phyloP scores from a whole-genome alignment of 1,140 invertebrate species.

The Cataglyphis hispanica region DNA sequence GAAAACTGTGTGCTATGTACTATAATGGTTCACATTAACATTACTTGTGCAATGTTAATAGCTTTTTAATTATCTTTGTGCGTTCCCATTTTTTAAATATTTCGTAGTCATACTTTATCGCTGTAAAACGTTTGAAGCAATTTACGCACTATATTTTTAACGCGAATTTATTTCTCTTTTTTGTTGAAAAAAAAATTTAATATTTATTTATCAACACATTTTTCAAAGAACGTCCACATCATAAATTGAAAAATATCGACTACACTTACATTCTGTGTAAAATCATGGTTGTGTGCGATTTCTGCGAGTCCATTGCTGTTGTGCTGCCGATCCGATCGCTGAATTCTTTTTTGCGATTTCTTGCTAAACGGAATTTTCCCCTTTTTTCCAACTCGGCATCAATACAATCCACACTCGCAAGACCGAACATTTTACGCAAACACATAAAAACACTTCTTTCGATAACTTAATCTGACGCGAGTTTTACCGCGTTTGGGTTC shows the following conservation, averaged over 20 bases:
- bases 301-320: background rate
- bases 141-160: background rate
- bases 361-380: background rate
- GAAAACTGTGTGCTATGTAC: background rate
- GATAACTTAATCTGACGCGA: slow-evolving; percentile 17
- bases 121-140: background rate
- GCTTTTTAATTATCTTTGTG: background rate
- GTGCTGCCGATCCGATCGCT: background rate
- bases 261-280: slow-evolving; percentile 44
- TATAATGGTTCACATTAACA: background rate
- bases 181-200: background rate
- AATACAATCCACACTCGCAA: background rate
- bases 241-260: background rate
- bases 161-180: no score
- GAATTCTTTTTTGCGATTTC: slow-evolving; percentile 48
- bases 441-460: background rate
- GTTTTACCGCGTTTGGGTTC: background rate
- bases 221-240: background rate
- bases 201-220: no score
- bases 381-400: background rate
- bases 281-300: slow-evolving; percentile 47
- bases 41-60: background rate
- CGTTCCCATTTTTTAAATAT: background rate
- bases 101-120: background rate
- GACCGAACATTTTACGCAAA: background rate